Base-by-base conservation (phyloP, 2,113 vertebrate genomes). In the Malurus alboscapulatus region DNA sequence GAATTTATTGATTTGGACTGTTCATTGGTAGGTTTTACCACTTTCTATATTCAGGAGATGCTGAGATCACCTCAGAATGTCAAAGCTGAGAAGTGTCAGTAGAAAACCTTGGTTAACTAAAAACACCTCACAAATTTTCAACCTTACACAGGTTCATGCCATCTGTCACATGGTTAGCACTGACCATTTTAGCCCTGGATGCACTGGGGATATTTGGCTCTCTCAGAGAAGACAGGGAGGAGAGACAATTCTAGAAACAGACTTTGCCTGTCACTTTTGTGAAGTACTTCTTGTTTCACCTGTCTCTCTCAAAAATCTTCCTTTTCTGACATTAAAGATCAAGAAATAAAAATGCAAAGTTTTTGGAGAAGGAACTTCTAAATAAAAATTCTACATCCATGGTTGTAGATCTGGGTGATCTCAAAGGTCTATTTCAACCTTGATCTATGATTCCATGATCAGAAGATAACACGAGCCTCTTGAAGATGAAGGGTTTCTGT, bases 101-200 rank as follows among this genome's bases (percentile, higher is more conserved):
- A 58, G 8, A 87, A 89, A 66, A 32, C 12, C 5, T 54, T 10
- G 25, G 24, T 26, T 68, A 45, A 68, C 15, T 34, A 7, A 66
- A 80, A 24, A 48, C n/a, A 7, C 2, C 2, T 44, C 12, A 50
- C 12, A 27, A 1, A 5, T 7, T 38, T 74, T 44, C 36, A 47
- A 32, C 10, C 29, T 20, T 27, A 10, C 10, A 3, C 24, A 34
- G 14, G 16, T 45, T 87, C 14, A 21, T 19, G 3, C 4, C 26
- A 47, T 29, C 30, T 65, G 2, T n/a, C 3, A 0, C 6, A 4
- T 7, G 2, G n/a, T 44, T 57, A 53, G 36, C 14, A 32, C 14
- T 20, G 17, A 51, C 3, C 10, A 17, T 20, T 68, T 53, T 12
- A 65, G 13, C 42, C 27, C 12, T 20, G 26, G 12, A 17, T 27